phyloP scores from a whole-genome alignment of 2,797 vertebrate genomes.

The Miichthys miiuy region DNA sequence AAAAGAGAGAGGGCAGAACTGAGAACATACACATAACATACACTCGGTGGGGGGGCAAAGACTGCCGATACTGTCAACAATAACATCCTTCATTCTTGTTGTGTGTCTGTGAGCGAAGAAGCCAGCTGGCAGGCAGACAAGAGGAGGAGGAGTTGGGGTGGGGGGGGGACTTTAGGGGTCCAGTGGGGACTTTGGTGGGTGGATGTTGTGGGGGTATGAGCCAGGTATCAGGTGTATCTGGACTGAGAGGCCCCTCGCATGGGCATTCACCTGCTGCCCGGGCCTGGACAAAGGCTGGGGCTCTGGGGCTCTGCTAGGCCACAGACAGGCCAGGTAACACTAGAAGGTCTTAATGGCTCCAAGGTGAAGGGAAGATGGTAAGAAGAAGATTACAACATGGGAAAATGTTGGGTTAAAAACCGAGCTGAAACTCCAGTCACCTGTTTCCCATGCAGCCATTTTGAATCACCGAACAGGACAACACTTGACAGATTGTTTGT shows the following conservation, averaged over 20 bases:
- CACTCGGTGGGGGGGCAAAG: slow-evolving; percentile 36
- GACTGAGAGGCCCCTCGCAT: slow-evolving; percentile 73
- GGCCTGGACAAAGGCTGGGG: slow-evolving; percentile 69
- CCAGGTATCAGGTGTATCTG: slow-evolving; percentile 79
- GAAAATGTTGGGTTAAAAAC: slow-evolving; percentile 62
- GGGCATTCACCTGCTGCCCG: slow-evolving; percentile 74
- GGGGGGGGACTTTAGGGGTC: slow-evolving; percentile 55
- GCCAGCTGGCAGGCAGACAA: slow-evolving; percentile 69
- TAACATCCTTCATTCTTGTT: slow-evolving; percentile 71
- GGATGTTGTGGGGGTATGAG: slow-evolving; percentile 55
- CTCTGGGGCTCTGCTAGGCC: slow-evolving; percentile 63
- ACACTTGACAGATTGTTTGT: not conserved
- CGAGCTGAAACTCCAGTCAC: not conserved
- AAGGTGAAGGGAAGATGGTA: slow-evolving; percentile 72
- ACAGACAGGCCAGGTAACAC: slow-evolving; percentile 73
- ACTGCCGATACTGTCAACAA: slow-evolving; percentile 64
- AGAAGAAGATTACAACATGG: slow-evolving; percentile 71
- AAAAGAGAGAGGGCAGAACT: slow-evolving; percentile 43
- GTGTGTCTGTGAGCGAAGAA: slow-evolving; percentile 46
- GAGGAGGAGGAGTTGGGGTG: slow-evolving; percentile 43
- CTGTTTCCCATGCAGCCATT: slow-evolving; percentile 37
- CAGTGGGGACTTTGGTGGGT: slow-evolving; percentile 51
- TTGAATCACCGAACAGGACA: not conserved
- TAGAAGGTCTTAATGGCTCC: slow-evolving; percentile 78
- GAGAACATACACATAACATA: slow-evolving; percentile 63